A percentile compares a stretch with the other conserved stretches of the same genome.
Conservation (phyloP, 2,797 vertebrate species). For the Pantherophis vulpinus region DNA sequence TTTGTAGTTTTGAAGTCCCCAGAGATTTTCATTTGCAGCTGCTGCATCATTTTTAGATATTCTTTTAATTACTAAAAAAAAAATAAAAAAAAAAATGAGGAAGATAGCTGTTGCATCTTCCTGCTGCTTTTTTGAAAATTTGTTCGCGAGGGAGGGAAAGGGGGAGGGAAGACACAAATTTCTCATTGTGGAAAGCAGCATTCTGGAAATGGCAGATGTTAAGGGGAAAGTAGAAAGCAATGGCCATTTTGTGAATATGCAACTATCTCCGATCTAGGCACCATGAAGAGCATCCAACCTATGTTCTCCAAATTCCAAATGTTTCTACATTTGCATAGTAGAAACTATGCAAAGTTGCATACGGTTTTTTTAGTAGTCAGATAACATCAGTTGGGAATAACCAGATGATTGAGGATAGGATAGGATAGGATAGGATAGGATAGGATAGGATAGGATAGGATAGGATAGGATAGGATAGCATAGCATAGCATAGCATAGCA, state of each 20-base stretch:
- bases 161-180: too few species aligned
- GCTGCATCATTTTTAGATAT: background rate
- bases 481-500: background rate
- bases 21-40: background rate
- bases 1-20: background rate
- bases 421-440: accelerated
- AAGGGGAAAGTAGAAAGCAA: background rate
- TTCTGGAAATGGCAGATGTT: background rate
- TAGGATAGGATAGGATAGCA: background rate
- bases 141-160: too few species aligned
- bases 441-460: background rate
- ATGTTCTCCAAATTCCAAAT: background rate
- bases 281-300: background rate
- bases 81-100: background rate
- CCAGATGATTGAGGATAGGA: background rate
- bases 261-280: background rate
- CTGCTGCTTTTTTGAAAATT: too few species aligned
- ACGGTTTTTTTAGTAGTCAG: background rate
- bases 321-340: background rate
- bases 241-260: background rate
- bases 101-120: background rate
- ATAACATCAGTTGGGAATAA: background rate
- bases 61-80: background rate
- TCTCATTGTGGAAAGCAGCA: background rate
- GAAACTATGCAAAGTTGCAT: background rate